phyloP scores from a whole-genome alignment of 2,113 vertebrate genomes.

The Lycocorax pyrrhopterus region DNA sequence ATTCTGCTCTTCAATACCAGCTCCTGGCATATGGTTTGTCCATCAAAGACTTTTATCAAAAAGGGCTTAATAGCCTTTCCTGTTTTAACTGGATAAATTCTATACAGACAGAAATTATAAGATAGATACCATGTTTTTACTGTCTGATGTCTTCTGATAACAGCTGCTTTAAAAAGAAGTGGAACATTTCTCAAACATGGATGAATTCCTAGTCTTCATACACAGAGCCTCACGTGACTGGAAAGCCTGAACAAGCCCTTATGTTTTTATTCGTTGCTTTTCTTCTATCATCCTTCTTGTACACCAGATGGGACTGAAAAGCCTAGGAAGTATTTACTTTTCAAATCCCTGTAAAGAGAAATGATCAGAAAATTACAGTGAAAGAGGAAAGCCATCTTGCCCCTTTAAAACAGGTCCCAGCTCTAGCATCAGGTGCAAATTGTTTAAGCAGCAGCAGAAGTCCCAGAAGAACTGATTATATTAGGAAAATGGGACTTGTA shows the following conservation, averaged over 20 bases:
- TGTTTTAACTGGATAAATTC: neutral
- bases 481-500: slow-evolving; percentile 15
- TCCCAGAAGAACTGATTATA: neutral
- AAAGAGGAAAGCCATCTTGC: neutral
- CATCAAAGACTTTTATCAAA: neutral
- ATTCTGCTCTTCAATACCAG: neutral
- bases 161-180: neutral
- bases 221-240: neutral
- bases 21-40: neutral
- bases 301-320: neutral
- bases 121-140: neutral
- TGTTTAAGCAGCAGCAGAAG: neutral
- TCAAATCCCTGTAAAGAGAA: neutral
- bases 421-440: neutral
- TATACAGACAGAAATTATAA: neutral
- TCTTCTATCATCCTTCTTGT: neutral
- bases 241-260: neutral
- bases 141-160: neutral
- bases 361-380: neutral
- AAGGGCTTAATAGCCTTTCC: neutral
- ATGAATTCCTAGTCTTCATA: neutral
- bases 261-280: neutral
- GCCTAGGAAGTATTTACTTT: neutral
- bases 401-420: neutral
- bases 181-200: neutral